phyloP scores from a whole-genome alignment of 1,140 invertebrate genomes.

The Drosophila virilis region DNA sequence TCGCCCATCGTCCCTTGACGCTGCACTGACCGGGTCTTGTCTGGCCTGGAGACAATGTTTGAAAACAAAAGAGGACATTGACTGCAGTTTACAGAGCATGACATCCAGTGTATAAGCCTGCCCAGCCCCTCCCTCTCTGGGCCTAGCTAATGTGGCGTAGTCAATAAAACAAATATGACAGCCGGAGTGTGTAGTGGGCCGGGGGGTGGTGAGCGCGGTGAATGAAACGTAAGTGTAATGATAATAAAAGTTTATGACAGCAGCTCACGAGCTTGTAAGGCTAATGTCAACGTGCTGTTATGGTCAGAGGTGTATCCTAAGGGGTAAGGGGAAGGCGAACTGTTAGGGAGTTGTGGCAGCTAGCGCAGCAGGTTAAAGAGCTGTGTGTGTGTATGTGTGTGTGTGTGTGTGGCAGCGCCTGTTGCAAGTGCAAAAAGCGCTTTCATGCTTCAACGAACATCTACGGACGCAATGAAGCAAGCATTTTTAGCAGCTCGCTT shows the following conservation, averaged over 20 bases:
- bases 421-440: constrained; percentile 76
- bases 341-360: not conserved
- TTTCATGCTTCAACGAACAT: constrained; percentile 72
- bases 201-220: constrained; percentile 2
- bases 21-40: constrained; percentile 1
- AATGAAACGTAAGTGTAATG: constrained; percentile 69
- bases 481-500: constrained; percentile 39
- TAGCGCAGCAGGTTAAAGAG: constrained; percentile 12
- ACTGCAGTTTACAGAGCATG: constrained; percentile 67
- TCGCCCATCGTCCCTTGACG: too few species aligned
- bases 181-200: constrained; percentile 22
- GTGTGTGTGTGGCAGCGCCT: not conserved
- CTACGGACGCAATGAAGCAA: constrained; percentile 60
- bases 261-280: constrained; percentile 79
- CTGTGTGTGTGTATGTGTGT: constrained; percentile 1
- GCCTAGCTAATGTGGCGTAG: constrained; percentile 41
- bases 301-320: not conserved
- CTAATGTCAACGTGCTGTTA: constrained; percentile 75
- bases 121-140: not conserved
- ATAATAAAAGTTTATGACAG: constrained; percentile 81
- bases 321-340: not conserved
- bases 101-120: constrained; percentile 23
- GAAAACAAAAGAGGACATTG: constrained; percentile 77
- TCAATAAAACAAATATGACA: constrained; percentile 80
- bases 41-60: constrained; percentile 25